Evolutionary conservation across 2,888 invertebrate genomes (phyloP), one percentile per base, ranked within the genome.

Genomic region (Drosophila formosana): DNA sequence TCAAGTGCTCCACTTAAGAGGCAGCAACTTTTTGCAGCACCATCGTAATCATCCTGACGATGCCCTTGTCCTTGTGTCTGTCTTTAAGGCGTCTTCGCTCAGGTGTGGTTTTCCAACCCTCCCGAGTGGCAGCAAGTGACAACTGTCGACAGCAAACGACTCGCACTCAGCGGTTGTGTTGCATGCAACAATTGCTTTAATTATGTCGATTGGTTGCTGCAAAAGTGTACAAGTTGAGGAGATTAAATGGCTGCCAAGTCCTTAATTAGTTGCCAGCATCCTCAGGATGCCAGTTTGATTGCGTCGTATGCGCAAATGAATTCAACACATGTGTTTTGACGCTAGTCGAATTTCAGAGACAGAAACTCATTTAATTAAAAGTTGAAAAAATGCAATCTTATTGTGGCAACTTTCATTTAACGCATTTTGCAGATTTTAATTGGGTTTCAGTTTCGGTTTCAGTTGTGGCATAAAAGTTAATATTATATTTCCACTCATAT

Each of bases 151-250:
- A 50, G 30, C 30, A 28, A 28, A 28, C 28, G 28, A 28, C 28
- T 28, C 28, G 5, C 3, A 28, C 4, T 28, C 28, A 5, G 32
- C 53, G 43, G 49, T 23, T 26, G 43, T 47, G 25, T 43, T 51
- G 58, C 66, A 63, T 65, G 56, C 67, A 62, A 67, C 61, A 75
- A 68, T 75, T 75, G 47, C 46, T 75, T 66, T 78, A 87, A 81
- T 82, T 81, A 84, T 52, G 52, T 69, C 60, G 49, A 53, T 67
- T 52, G 67, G 32, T 55, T 37, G 41, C 56, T 41, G 39, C 39
- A 39, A 2, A 13, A 39, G 39, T 13, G 39, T 41, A 18, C 39
- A 41, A 41, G 18, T 5, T 41, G 18, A 30, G 28, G 7, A 45
- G 47, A 60, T 51, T 52, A 55, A 49, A 53, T 50, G 25, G 30